Conservation (phyloP, 2,888 invertebrate genomes). For the Nematopogon swammerdamellus region DNA sequence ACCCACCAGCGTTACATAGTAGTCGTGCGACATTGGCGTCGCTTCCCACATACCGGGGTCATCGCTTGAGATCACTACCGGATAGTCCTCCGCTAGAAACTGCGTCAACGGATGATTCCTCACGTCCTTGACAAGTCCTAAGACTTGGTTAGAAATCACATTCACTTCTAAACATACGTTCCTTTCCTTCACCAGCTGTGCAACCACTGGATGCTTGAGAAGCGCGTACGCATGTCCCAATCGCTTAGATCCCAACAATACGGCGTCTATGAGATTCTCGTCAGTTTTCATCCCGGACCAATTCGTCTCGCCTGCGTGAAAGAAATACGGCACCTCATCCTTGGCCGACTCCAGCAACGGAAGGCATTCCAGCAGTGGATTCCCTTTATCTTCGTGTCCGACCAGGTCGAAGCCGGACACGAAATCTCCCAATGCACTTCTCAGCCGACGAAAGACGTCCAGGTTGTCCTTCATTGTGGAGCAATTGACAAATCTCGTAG, state of each 20-base stretch:
- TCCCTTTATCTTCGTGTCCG: slow-evolving; percentile 74
- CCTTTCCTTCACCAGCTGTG: slow-evolving; percentile 50
- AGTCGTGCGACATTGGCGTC: slow-evolving; percentile 72
- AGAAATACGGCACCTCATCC: slow-evolving; percentile 61
- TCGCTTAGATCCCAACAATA: slow-evolving; percentile 68
- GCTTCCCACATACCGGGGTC: slow-evolving; percentile 78
- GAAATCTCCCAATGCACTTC: slow-evolving; percentile 58
- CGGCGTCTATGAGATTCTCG: slow-evolving; percentile 73
- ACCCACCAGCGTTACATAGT: slow-evolving; percentile 73
- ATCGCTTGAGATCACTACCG: slow-evolving; percentile 74
- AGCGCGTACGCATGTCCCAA: slow-evolving; percentile 78
- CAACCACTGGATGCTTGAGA: slow-evolving; percentile 66
- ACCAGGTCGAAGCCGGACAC: slow-evolving; percentile 79
- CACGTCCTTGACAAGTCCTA: slow-evolving; percentile 66
- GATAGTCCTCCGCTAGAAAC: slow-evolving; percentile 64
- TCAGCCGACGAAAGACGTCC: slow-evolving; percentile 24
- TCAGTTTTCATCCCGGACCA: slow-evolving; percentile 66
- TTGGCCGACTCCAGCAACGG: slow-evolving; percentile 49
- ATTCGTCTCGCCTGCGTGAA: slow-evolving; percentile 80
- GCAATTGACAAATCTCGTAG: slow-evolving; percentile 29
- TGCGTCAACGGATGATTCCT: slow-evolving; percentile 72
- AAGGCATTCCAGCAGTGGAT: slow-evolving; percentile 58
- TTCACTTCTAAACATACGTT: slow-evolving; percentile 73
- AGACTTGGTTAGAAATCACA: slow-evolving; percentile 76
- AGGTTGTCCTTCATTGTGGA: slow-evolving; percentile 28